phyloP scores from a whole-genome alignment of 1,140 invertebrate genomes.

The Lordiphosa mommai region DNA sequence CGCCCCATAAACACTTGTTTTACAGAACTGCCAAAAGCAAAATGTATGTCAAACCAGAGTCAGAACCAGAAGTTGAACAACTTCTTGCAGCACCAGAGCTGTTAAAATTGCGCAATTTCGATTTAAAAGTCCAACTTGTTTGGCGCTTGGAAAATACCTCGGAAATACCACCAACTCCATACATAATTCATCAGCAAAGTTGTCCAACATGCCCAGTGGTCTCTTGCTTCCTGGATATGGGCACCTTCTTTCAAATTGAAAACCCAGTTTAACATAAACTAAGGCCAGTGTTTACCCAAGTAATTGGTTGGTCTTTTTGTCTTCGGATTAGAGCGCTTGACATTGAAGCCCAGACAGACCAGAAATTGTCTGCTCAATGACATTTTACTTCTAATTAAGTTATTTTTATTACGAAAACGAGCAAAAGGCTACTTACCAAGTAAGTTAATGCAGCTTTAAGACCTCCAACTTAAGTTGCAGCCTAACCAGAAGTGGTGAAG shows the following conservation, averaged over 20 bases:
- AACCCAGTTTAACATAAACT: slow-evolving; percentile 35
- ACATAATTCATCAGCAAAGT: slow-evolving; percentile 17
- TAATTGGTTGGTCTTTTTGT: slow-evolving; percentile 27
- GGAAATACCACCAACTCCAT: slow-evolving; percentile 24
- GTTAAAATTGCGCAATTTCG: slow-evolving; percentile 53
- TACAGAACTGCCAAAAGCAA: slow-evolving; percentile 35
- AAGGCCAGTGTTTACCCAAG: slow-evolving; percentile 27
- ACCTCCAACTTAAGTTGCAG: slow-evolving; percentile 23
- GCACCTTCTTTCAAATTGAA: slow-evolving; percentile 16
- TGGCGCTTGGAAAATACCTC: slow-evolving; percentile 8
- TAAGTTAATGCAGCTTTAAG: slow-evolving; percentile 16
- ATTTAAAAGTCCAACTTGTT: slow-evolving; percentile 46
- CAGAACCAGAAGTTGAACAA: slow-evolving; percentile 18
- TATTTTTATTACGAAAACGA: slow-evolving; percentile 35
- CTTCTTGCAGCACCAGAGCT: slow-evolving; percentile 3
- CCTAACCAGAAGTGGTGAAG: neutral
- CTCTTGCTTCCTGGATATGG: slow-evolving; percentile 11
- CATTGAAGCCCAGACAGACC: slow-evolving; percentile 27
- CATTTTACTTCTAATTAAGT: slow-evolving; percentile 25
- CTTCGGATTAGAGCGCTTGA: slow-evolving; percentile 34
- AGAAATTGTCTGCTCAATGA: slow-evolving; percentile 49
- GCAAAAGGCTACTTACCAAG: slow-evolving; percentile 13
- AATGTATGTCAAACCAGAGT: slow-evolving; percentile 36
- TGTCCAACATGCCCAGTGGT: slow-evolving; percentile 5
- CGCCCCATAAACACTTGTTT: slow-evolving; percentile 33